Evolutionary conservation across 2,113 vertebrate genomes (phyloP), one percentile per base, ranked within the genome.

Genomic region (Opisthocomus hoazin): DNA sequence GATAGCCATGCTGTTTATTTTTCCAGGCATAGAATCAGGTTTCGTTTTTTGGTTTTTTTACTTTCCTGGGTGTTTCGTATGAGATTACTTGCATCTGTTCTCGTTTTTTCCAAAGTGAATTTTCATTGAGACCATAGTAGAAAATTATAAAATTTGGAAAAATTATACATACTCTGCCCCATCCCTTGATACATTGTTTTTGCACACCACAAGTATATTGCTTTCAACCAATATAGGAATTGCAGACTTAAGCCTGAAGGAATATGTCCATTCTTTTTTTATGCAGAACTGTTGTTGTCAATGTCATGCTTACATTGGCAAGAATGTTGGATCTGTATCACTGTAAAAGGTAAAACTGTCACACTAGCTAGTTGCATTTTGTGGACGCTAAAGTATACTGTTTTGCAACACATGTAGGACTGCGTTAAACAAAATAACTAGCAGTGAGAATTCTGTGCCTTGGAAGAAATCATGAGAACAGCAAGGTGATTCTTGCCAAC

Each of bases 31-130:
- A 24, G n/a, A 54, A 50, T 46, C 39, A 27, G 5, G 3, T 66
- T 86, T 48, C 8, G 4, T 4, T 27, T 68, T 41, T 1, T 2
- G 11, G 15, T 3, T 9, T 7, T 24, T 56, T 4, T 10, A 43
- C 12, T 71, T 86, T 58, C 10, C 18, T 24, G 14, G 7, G 12
- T 65, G 10, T 65, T 83, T 77, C 54, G 3, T 36, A 12, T 45
- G 45, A 15, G 4, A n/a, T 68, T 12, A 15, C 6, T 20, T 7
- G 3, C 41, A 5, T 22, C 29, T 58, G 15, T 77, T 61, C 34
- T 75, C 27, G 11, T 9, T 81, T 20, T 56, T 54, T 64, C 29
- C 39, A 70, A 54, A 34, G 30, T 64, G 45, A 74, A 78, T 61
- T 54, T 90, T 66, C 34, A 51, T 43, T 78, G 13, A 34, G 15